Evolutionary conservation across 2,113 vertebrate genomes (phyloP).

Genomic region (Spilogale gracilis): DNA sequence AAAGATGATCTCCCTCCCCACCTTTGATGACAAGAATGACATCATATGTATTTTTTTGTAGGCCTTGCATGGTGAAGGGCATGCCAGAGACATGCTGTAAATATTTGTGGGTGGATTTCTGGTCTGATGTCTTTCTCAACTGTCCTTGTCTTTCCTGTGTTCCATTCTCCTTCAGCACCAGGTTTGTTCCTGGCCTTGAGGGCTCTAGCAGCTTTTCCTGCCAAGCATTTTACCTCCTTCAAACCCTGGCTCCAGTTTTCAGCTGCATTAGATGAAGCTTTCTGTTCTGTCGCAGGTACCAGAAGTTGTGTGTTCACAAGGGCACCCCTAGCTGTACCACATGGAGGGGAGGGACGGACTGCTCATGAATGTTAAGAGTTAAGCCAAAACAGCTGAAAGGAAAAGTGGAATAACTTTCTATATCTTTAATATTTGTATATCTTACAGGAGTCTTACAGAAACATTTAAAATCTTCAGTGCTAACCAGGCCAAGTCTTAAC

Average conservation of each 20-base stretch:
- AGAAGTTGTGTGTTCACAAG: neutral
- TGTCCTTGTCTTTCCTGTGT: neutral
- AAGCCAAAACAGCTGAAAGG: neutral
- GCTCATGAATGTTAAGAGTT: neutral
- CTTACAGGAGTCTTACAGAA: neutral
- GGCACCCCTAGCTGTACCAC: neutral
- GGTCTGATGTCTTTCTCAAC: slow-evolving; percentile 4
- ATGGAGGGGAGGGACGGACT: neutral
- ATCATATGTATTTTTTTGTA: neutral
- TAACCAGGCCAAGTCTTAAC: neutral
- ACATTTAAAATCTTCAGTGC: neutral
- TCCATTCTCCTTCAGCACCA: neutral
- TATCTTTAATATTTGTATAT: neutral
- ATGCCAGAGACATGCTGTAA: neutral
- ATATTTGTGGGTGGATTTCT: slow-evolving; percentile 2
- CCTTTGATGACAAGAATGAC: neutral
- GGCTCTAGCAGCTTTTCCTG: slow-evolving; percentile 24
- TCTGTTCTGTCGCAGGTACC: neutral
- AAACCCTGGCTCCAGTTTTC: neutral
- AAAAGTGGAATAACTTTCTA: neutral
- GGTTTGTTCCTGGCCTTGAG: slow-evolving; percentile 55
- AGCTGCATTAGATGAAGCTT: neutral
- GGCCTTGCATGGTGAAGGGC: neutral
- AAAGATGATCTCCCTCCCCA: neutral
- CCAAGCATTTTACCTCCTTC: neutral